phyloP scores from a whole-genome alignment of 2,113 vertebrate species.

The Condylura cristata region DNA sequence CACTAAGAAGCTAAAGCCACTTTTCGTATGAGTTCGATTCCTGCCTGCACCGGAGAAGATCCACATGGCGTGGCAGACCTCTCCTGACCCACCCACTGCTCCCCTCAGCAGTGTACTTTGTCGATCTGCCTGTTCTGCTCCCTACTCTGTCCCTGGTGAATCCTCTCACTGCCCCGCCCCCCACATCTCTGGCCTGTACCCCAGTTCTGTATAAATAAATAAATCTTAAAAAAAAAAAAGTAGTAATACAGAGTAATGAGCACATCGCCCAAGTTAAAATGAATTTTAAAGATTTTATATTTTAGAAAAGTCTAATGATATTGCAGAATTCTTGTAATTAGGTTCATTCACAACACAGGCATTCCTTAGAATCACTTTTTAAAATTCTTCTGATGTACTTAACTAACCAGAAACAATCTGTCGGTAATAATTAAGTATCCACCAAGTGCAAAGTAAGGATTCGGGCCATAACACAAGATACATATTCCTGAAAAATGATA shows the following conservation, averaged over 20 bases:
- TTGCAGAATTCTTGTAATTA: neutral
- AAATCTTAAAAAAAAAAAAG: too few species aligned
- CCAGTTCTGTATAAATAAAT: too few species aligned
- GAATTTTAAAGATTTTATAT: constrained; percentile 27
- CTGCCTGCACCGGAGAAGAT: too few species aligned
- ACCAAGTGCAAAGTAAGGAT: neutral
- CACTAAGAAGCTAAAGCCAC: too few species aligned
- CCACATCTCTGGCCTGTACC: too few species aligned
- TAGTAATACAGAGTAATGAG: neutral
- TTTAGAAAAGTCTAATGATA: neutral
- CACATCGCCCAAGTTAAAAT: constrained; percentile 3
- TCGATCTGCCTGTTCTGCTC: too few species aligned
- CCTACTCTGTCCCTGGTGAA: too few species aligned
- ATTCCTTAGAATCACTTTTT: constrained; percentile 29
- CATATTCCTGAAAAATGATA: neutral
- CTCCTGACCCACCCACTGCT: too few species aligned
- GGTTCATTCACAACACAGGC: neutral
- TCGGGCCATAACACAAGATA: neutral
- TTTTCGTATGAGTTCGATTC: too few species aligned
- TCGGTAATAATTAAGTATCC: neutral
- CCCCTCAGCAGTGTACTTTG: too few species aligned
- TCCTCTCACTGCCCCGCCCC: too few species aligned
- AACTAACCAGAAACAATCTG: constrained; percentile 29
- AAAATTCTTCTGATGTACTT: neutral
- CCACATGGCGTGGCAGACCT: too few species aligned